phyloP scores from a whole-genome alignment of 2,113 vertebrate species.

The Chaetura pelagica region DNA sequence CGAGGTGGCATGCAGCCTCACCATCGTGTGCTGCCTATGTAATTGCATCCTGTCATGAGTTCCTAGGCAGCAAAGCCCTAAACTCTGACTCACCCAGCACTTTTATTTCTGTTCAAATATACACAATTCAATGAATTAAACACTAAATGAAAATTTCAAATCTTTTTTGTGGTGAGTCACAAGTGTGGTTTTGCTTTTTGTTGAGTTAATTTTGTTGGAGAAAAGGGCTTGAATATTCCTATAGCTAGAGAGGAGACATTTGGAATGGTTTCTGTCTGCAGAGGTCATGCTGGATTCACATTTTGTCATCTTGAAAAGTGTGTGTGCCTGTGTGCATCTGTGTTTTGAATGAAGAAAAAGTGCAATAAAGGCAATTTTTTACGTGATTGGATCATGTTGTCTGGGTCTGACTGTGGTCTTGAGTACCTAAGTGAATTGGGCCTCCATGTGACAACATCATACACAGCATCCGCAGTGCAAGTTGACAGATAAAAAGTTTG shows the following conservation, averaged over 20 bases:
- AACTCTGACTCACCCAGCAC: neutral
- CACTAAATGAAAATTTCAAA: neutral
- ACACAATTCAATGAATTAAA: neutral
- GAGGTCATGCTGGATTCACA: neutral
- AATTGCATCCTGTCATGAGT: neutral
- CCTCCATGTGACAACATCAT: fast-evolving
- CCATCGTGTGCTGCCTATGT: fast-evolving
- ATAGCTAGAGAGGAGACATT: neutral
- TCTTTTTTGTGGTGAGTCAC: neutral
- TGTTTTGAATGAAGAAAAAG: neutral
- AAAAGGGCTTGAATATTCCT: neutral
- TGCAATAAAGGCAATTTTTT: neutral
- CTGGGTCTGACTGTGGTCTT: neutral
- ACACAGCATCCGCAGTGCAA: neutral
- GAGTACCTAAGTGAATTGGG: neutral
- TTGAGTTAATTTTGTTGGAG: neutral
- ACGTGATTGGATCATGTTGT: neutral
- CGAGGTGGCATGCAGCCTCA: fast-evolving
- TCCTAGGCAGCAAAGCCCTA: neutral
- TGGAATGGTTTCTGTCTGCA: neutral
- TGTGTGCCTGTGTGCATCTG: neutral
- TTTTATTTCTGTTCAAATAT: neutral
- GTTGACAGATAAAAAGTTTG: fast-evolving
- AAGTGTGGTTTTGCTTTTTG: neutral
- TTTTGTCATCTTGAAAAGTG: neutral